Percentiles rank a stretch among this genome's conserved stretches.
Evolutionary conservation across 2,113 vertebrate species (phyloP).

Genomic region (Arizona elegans): DNA sequence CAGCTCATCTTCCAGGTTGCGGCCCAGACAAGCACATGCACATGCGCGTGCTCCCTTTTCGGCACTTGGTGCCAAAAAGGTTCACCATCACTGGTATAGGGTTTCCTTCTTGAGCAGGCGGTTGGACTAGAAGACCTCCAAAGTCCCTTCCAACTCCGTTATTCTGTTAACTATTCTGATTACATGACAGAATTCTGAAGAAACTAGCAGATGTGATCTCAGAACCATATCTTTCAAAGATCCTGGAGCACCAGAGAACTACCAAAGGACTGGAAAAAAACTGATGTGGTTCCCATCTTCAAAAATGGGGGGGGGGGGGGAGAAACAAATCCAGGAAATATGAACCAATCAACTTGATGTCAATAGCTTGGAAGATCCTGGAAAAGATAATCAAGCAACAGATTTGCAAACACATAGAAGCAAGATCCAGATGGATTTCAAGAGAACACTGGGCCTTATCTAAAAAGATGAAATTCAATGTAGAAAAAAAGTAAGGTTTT

Average conservation of each 20-base stretch:
- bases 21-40: too few relatives aligned
- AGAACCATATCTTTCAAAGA: neutral
- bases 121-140: too few relatives aligned
- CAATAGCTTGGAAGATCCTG: neutral
- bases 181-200: neutral
- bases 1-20: too few relatives aligned
- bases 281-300: neutral
- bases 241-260: neutral
- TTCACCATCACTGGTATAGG: too few relatives aligned
- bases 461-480: neutral
- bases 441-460: neutral
- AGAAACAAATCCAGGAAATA: neutral
- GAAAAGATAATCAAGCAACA: neutral
- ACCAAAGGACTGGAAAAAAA: neutral
- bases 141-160: too few relatives aligned
- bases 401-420: neutral
- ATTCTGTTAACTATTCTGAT: neutral
- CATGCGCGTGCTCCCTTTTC: too few relatives aligned
- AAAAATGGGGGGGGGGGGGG: neutral
- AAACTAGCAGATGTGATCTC: neutral
- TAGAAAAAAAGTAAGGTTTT: neutral
- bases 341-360: neutral
- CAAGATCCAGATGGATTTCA: neutral
- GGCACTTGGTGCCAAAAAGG: too few relatives aligned
- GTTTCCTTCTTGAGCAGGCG: too few relatives aligned